A percentile compares a stretch with the other conserved stretches of the same genome.
Conservation (phyloP, 1,140 invertebrate genomes). For the Diploscapter pachys region DNA sequence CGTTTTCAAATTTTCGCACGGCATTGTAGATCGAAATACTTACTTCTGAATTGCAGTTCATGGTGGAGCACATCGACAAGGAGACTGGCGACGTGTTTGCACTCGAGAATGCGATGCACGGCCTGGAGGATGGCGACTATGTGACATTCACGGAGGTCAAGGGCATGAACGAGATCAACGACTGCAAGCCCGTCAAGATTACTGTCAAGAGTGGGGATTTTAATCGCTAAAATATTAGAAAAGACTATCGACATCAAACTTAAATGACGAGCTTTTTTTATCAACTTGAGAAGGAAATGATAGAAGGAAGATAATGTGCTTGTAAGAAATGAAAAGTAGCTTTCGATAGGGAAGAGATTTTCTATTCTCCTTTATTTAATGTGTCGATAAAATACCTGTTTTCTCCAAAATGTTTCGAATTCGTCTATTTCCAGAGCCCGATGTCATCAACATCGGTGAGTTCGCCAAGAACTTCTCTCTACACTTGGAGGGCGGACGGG, state of each 20-base stretch:
- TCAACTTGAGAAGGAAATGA: background rate
- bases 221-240: background rate
- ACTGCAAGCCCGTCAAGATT: constrained; percentile 80
- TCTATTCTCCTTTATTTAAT: background rate
- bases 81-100: constrained; percentile 61
- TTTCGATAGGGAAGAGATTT: background rate
- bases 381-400: background rate
- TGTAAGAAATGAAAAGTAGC: background rate
- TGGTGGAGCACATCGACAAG: constrained; percentile 50
- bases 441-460: constrained; percentile 93
- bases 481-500: constrained; percentile 77
- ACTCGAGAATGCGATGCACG: constrained; percentile 64
- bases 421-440: constrained; percentile 66
- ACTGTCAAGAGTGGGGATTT: constrained; percentile 66
- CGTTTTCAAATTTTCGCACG: no score
- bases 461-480: constrained; percentile 67
- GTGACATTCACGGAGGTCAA: constrained; percentile 89
- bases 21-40: background rate
- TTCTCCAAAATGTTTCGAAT: no score
- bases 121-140: constrained; percentile 82
- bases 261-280: no score
- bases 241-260: background rate
- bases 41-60: constrained; percentile 42
- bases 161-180: constrained; percentile 91
- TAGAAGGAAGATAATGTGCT: background rate